Evolutionary conservation across 2,888 invertebrate species (phyloP).

Genomic region (Heliothis peltigera): DNA sequence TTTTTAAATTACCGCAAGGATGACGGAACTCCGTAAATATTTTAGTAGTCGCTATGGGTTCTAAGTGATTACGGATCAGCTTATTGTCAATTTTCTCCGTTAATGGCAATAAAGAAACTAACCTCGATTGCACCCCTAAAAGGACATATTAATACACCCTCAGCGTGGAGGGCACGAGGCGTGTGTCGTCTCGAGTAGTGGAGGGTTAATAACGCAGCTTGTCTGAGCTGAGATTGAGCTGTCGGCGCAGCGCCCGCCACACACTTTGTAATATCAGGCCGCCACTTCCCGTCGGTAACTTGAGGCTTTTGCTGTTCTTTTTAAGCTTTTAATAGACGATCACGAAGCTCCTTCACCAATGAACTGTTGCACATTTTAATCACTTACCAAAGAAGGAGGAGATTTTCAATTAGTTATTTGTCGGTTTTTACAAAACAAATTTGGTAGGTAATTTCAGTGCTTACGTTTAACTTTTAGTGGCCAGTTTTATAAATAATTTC

Average conservation of each 20-base stretch:
- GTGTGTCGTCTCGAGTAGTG: conserved; percentile 17
- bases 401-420: too few relatives aligned
- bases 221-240: conserved; percentile 52
- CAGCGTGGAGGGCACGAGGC: conserved; percentile 14
- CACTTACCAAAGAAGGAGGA: background rate
- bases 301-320: background rate
- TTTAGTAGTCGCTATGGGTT: background rate
- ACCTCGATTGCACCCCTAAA: background rate
- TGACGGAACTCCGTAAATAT: background rate
- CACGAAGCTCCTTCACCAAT: background rate
- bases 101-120: background rate
- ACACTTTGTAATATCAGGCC: conserved; percentile 10
- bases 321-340: background rate
- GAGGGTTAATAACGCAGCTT: conserved; percentile 43
- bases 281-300: background rate
- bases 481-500: too few relatives aligned
- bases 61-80: too few relatives aligned
- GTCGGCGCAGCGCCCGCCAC: conserved; percentile 33
- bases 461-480: too few relatives aligned
- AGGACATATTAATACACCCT: conserved; percentile 31
- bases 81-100: too few relatives aligned
- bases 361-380: background rate
- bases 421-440: too few relatives aligned
- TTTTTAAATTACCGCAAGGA: background rate
- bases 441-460: background rate